Base-by-base conservation (phyloP, 2,797 vertebrate genomes). In the Hozukius guyotensis region DNA sequence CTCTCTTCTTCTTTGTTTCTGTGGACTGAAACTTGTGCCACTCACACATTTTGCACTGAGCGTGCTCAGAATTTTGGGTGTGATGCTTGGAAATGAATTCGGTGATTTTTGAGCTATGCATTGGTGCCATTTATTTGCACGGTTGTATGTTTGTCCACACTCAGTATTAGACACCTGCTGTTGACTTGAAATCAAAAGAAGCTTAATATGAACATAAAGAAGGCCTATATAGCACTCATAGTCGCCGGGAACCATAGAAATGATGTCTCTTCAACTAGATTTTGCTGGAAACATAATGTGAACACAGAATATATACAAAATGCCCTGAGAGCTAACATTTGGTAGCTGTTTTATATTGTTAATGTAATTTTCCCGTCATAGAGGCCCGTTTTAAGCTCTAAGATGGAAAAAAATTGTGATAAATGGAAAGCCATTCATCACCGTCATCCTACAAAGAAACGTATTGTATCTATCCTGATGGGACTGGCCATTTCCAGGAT, bases 1-100 rank as follows among this genome's bases (percentile, higher is more conserved):
- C 87, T 84, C 75, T 82, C 75, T 83, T 88, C 77, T 61, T 72
- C 84, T 91, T 93, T 92, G 87, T 93, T 82, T 87, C 85, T 87
- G 49, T 70, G 79, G 80, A 82, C 84, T 83, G 75, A 90, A 93
- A 93, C 84, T 84, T 88, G 77, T 93, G 85, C 84, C 87, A 84
- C 84, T 89, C 90, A 87, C 59, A 86, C 56, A 72, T 76, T 89
- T 83, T 88, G 55, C 38, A 27, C 59, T 49, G 84, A 78, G 72
- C 62, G 3, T 77, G 77, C 68, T 77, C 78, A 36, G 60, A 75
- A 75, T 84, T 63, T 73, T 62, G 75, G 81, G 78, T 83, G 77
- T 78, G 81, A 84, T 87, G 64, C 72, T 78, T 73, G 65, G 73
- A 81, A 92, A 87, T 67, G 3, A 65, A 81, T 78, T 59, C 27